Evolutionary conservation across 2,888 invertebrate species (phyloP), one percentile per base, ranked within the genome.

Genomic region (Homarus gammarus): DNA sequence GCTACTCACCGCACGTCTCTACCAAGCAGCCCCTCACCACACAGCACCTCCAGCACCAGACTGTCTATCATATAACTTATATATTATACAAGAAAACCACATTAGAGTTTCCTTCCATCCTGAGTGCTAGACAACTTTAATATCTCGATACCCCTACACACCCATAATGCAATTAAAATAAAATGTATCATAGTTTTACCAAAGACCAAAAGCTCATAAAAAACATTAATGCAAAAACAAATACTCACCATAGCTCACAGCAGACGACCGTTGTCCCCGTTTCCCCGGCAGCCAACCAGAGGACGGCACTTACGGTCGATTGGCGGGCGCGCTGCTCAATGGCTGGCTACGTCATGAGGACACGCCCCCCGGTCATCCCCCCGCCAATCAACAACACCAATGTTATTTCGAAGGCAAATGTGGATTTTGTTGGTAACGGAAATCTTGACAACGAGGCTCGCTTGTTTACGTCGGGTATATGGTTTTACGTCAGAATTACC

Each of bases 141-240:
- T n/a, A n/a, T n/a, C n/a, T n/a, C n/a, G n/a, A n/a, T n/a, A n/a
- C n/a, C n/a, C n/a, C n/a, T n/a, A n/a, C n/a, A n/a, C n/a, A n/a
- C 33, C 78, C 78, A 56, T 78, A 84, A 84, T 84, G 73, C 72
- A 84, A 84, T 84, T 84, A 84, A 72, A 84, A 84, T 84, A 84
- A 84, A 84, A 84, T 70, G 73, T 56, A 84, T 84, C 84, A 84
- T 84, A 84, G 56, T 84, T 84, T 84, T 84, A 72, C 51, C 84
- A 84, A 84, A 84, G 56, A 84, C 73, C 77, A 77, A 64, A 85
- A 44, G 77, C 77, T 77, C 85, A 85, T 77, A 85, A 85, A 85
- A 85, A 85, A 64, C 84, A 85, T 61, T 85, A 85, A 85, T 85
- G 84, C 84, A 72, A 77, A 85, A 85, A 85, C 84, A 85, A 85